Conservation (phyloP, 2,113 vertebrate species). For the Euleptes europaea region DNA sequence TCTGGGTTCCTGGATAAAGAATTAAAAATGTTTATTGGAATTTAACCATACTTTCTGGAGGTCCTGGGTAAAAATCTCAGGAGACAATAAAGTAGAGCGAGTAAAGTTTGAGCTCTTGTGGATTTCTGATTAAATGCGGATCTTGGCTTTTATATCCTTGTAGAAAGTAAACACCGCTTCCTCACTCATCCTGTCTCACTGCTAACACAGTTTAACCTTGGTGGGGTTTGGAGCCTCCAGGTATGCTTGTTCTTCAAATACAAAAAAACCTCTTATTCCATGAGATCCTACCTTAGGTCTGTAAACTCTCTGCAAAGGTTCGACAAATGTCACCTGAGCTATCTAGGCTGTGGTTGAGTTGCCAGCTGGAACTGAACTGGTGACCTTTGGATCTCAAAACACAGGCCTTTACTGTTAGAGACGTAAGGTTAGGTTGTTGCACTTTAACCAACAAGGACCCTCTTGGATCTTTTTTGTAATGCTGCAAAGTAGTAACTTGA, state of each 20-base stretch:
- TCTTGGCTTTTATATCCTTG: neutral
- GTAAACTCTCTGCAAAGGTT: neutral
- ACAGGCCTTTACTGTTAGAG: neutral
- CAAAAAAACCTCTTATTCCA: neutral
- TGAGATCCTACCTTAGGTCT: neutral
- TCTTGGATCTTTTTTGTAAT: neutral
- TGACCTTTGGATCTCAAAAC: neutral
- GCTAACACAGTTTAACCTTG: neutral
- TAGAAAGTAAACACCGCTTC: neutral
- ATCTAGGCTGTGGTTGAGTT: neutral
- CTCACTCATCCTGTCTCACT: neutral
- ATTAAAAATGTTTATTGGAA: neutral
- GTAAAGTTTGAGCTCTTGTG: neutral
- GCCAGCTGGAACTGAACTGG: neutral
- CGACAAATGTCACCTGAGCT: slow-evolving; percentile 6
- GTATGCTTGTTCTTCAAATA: neutral
- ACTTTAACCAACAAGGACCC: neutral
- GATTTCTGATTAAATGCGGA: neutral
- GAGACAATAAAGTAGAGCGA: neutral
- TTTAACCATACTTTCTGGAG: neutral
- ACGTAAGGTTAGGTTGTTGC: neutral
- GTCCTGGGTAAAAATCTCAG: neutral
- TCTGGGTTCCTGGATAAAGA: neutral
- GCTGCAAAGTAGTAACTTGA: neutral
- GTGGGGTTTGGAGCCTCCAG: neutral